Conservation (phyloP, 2,113 vertebrate species). For the Engystomops pustulosus region DNA sequence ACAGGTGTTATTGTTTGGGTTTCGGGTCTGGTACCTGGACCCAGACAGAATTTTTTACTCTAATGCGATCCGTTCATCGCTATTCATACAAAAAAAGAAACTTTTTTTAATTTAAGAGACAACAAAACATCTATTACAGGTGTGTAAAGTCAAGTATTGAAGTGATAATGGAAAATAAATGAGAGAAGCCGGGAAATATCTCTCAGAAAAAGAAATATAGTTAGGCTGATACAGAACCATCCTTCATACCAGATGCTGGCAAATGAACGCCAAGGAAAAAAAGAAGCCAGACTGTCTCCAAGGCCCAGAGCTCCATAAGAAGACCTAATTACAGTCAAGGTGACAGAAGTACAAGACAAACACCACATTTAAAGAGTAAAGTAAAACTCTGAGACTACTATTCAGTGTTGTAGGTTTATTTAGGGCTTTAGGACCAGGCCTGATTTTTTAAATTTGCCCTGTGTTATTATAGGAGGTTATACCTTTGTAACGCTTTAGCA, state of each 20-base stretch:
- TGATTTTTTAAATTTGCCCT: no score
- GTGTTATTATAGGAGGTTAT: no score
- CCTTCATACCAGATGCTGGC: conserved; percentile 57
- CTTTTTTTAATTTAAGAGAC: conserved; percentile 22
- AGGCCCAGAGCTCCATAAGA: conserved; percentile 47
- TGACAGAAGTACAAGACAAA: conserved; percentile 49
- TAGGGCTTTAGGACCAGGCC: no score
- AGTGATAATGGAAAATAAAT: conserved; percentile 56
- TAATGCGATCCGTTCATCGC: no score
- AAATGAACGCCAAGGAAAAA: conserved; percentile 53
- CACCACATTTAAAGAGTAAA: conserved; percentile 22
- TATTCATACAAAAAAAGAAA: no score
- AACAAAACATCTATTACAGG: conserved; percentile 27
- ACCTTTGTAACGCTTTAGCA: no score
- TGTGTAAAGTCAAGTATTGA: conserved; percentile 9
- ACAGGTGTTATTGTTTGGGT: no score
- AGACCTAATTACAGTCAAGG: conserved; percentile 58
- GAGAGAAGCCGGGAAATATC: conserved; percentile 49
- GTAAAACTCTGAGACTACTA: conserved; percentile 9
- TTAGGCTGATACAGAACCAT: conserved; percentile 45
- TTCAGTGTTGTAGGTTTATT: no score
- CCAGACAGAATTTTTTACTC: no score
- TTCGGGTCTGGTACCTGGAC: no score
- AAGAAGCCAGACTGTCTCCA: conserved; percentile 54
- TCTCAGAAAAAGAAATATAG: conserved; percentile 56